phyloP scores from a whole-genome alignment of 2,888 invertebrate genomes.

The Lasioglossum figueresi region DNA sequence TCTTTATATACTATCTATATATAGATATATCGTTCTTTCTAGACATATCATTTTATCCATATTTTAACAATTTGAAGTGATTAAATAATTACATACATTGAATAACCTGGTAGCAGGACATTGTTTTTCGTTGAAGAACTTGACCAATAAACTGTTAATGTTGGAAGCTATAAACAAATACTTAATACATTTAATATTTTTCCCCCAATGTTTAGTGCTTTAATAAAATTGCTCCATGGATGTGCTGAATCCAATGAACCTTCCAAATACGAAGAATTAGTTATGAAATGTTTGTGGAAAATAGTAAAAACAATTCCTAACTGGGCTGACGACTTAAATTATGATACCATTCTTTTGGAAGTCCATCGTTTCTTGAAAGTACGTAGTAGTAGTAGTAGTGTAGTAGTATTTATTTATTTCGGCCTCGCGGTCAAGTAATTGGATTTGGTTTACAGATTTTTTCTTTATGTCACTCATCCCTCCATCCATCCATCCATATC shows the following conservation, averaged over 20 bases:
- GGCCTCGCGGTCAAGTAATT: too few relatives aligned
- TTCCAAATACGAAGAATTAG: constrained; percentile 91
- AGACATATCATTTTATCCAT: background rate
- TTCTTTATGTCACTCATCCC: too few relatives aligned
- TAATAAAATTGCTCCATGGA: constrained; percentile 94
- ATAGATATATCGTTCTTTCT: background rate
- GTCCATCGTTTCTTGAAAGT: constrained; percentile 94
- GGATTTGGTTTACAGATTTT: too few relatives aligned
- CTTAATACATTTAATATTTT: background rate
- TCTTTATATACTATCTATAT: too few relatives aligned
- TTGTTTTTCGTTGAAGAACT: background rate
- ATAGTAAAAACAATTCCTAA: constrained; percentile 94
- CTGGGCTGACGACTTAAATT: constrained; percentile 91
- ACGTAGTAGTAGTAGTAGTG: constrained; percentile 24
- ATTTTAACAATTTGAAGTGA: background rate
- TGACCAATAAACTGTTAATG: background rate
- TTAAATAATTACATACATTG: background rate
- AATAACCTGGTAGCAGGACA: background rate
- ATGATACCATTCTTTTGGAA: constrained; percentile 91
- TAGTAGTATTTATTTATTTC: too few relatives aligned
- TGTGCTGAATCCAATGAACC: constrained; percentile 88
- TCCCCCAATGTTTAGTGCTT: constrained; percentile 87
- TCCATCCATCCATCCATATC: too few relatives aligned
- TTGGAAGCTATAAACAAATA: background rate
- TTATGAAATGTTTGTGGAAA: constrained; percentile 98